Base-by-base conservation (phyloP, 2,113 vertebrate genomes). In the Dromaius novaehollandiae region DNA sequence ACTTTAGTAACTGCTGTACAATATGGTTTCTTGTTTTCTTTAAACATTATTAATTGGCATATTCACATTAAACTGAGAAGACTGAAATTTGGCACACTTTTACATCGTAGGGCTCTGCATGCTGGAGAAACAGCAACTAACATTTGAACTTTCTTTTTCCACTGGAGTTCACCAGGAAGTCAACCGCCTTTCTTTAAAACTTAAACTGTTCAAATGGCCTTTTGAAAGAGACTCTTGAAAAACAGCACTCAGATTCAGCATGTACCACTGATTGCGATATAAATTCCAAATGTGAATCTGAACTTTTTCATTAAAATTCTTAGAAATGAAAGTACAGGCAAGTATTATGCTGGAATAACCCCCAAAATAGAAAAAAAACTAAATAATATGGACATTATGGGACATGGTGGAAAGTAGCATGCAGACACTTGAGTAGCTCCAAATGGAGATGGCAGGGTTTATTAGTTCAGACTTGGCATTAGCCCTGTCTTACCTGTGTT, bases 291-390 rank as follows among this genome's bases (percentile, higher is more conserved):
- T 32, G 48, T 68, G 50, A 70, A 83, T 34, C 44, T 81, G 36
- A 86, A 44, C 20, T 90, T 86, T 83, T 94, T 50, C 48, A 75
- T 87, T 82, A 76, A 68, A 76, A 65, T 86, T 88, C 60, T 93
- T 96, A 76, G 82, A 91, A 95, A 66, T 70, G 13, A 66, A 95
- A 96, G 75, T 48, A 96, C 58, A 77, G 88, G n/a, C 25, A 80
- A 92, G 60, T 55, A 89, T 53, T 68, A 24, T 0, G 0, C 40
- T 86, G 75, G 86, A 92, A 93, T 63, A 92, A 83, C 42, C 73
- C 40, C 2, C 86, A 15, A 58, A 78, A 74, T 32, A 88, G 86
- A n/a, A 82, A 58, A 38, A 5, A 66, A 61, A 63, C 58, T 70
- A 81, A 92, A 78, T 74, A 93, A 74, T 77, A 70, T 7, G 42